phyloP scores from a whole-genome alignment of 2,113 vertebrate species.

The Agelaius tricolor region DNA sequence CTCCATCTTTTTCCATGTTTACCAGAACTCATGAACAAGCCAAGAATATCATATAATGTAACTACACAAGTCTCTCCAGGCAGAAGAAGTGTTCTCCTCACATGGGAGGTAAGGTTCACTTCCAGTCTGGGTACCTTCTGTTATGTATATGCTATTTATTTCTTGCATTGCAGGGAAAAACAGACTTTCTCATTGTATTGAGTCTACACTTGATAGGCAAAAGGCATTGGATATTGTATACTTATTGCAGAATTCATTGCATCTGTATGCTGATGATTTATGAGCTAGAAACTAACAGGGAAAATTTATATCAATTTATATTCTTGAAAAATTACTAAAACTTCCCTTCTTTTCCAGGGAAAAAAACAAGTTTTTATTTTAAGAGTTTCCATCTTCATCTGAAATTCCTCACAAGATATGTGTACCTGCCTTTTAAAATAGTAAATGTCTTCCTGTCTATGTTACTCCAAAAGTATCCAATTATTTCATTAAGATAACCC shows the following conservation, averaged over 20 bases:
- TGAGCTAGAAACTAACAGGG: not conserved
- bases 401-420: not conserved
- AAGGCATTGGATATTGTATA: not conserved
- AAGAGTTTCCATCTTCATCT: not conserved
- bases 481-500: not conserved
- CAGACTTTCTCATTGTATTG: not conserved
- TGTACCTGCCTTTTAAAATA: not conserved
- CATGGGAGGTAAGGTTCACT: constrained; percentile 53
- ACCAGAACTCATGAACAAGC: constrained; percentile 41
- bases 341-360: not conserved
- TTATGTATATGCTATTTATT: not conserved
- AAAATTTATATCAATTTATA: not conserved
- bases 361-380: not conserved
- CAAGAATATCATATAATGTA: constrained; percentile 38
- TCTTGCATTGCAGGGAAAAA: not conserved
- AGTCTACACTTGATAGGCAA: not conserved
- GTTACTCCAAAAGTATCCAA: not conserved
- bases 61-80: constrained; percentile 39
- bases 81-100: constrained; percentile 42
- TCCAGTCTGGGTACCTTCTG: not conserved
- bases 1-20: not conserved
- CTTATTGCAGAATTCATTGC: not conserved
- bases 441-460: not conserved
- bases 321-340: not conserved
- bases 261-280: not conserved